phyloP scores from a whole-genome alignment of 2,113 vertebrate genomes.

The Xenus cinereus region DNA sequence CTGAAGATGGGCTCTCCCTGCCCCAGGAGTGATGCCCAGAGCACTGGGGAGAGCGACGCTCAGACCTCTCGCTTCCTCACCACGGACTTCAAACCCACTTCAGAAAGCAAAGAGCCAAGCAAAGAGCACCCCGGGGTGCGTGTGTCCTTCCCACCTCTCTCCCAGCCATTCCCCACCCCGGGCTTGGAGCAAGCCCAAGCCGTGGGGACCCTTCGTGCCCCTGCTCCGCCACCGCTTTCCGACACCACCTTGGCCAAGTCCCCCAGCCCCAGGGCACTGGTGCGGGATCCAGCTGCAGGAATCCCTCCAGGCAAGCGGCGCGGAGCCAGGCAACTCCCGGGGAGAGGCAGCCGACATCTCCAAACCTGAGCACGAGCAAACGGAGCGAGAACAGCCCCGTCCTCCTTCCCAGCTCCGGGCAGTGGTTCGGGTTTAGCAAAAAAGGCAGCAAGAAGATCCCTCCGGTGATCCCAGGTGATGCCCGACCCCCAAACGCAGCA shows the following conservation, averaged over 20 bases:
- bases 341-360: not conserved
- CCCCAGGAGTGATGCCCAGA: not conserved
- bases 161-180: not conserved
- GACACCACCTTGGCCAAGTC: not conserved
- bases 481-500: fast-evolving
- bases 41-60: not conserved
- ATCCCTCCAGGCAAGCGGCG: not conserved
- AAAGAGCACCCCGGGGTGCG: not conserved
- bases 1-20: not conserved
- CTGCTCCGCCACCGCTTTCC: not conserved
- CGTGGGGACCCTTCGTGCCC: fast-evolving
- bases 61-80: not conserved
- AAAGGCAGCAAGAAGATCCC: not conserved
- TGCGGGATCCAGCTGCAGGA: not conserved
- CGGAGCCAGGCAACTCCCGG: not conserved
- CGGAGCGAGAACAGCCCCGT: fast-evolving
- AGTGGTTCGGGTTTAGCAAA: not conserved
- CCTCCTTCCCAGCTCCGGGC: not conserved
- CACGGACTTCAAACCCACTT: not conserved
- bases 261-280: not conserved
- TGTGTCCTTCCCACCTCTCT: not conserved
- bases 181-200: fast-evolving
- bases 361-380: not conserved
- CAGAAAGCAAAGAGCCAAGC: not conserved
- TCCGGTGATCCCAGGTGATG: not conserved